Percentiles rank a stretch among this genome's conserved stretches.
Evolutionary conservation across 2,113 vertebrate species (phyloP).

Genomic region (Buteo buteo): DNA sequence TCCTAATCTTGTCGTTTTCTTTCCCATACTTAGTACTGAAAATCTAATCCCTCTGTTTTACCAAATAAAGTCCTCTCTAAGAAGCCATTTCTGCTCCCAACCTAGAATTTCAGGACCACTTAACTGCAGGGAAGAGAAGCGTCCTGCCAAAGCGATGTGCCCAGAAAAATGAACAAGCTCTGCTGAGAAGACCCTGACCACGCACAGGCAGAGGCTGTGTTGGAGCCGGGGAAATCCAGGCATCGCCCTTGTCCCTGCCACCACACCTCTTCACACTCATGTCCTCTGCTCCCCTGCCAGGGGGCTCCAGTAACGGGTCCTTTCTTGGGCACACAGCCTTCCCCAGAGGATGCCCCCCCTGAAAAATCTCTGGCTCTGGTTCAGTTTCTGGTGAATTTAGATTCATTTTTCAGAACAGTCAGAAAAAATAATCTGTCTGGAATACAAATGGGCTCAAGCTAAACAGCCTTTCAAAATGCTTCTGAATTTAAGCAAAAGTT

Average conservation of each 20-base stretch:
- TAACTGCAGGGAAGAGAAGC: background rate
- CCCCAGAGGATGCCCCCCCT: background rate
- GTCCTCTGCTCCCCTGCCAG: background rate
- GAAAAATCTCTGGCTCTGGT: background rate
- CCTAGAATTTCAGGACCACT: background rate
- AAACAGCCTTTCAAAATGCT: background rate
- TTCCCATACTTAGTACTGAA: background rate
- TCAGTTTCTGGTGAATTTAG: background rate
- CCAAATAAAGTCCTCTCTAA: background rate
- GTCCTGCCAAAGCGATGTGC: rapidly evolving
- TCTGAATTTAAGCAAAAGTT: background rate
- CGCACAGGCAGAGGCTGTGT: rapidly evolving
- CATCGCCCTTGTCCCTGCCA: background rate
- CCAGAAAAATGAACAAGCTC: background rate
- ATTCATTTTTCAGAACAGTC: background rate
- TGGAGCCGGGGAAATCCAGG: background rate
- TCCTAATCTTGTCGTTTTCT: background rate
- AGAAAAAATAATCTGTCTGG: background rate
- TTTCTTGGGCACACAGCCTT: background rate
- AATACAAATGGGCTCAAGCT: background rate
- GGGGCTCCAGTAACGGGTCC: background rate
- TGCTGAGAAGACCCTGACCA: background rate
- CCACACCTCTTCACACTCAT: background rate
- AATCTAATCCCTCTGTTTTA: background rate
- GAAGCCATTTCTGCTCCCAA: background rate